These are phyloP conservation scores for Charina bottae DNA, from an alignment of 2,113 vertebrate species.

Conservation along the genomic window DNA sequence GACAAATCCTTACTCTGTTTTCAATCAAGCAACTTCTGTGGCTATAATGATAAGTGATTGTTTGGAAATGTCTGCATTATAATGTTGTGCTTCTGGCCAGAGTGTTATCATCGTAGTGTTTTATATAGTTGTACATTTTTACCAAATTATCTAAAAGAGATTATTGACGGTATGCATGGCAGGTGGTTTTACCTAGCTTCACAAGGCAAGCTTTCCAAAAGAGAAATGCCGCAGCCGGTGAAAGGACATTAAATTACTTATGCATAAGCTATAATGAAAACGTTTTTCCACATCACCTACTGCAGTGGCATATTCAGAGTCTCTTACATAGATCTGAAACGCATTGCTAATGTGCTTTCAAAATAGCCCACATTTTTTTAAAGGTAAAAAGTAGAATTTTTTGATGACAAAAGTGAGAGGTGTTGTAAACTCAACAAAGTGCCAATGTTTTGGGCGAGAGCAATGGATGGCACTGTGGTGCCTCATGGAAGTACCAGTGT, in stretches of 20 bases:
- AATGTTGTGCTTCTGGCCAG: slow-evolving; percentile 24
- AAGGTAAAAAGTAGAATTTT: too few relatives aligned
- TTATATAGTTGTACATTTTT: slow-evolving; percentile 6
- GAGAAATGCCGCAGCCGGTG: background rate
- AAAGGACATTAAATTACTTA: fast-evolving
- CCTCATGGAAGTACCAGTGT: background rate
- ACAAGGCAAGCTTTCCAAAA: slow-evolving; percentile 22
- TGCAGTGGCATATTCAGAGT: background rate
- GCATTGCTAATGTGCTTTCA: background rate
- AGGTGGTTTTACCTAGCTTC: background rate
- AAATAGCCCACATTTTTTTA: background rate
- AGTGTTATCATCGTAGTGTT: background rate
- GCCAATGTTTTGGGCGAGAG: background rate
- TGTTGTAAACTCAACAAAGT: background rate
- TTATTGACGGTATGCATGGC: slow-evolving; percentile 17
- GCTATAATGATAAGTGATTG: slow-evolving; percentile 12
- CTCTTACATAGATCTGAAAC: background rate
- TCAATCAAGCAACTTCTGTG: slow-evolving; percentile 34
- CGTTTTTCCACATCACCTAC: background rate
- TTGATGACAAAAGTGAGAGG: background rate
- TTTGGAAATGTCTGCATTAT: slow-evolving; percentile 22
- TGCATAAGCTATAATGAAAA: slow-evolving; percentile 25
- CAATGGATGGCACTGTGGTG: background rate
- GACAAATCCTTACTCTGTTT: slow-evolving; percentile 38
- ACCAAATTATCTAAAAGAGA: background rate